Percentiles rank a stretch among this genome's conserved stretches.
phyloP scores from a whole-genome alignment of 1,140 invertebrate species.

The honey bee (Apis mellifera) region DNA sequence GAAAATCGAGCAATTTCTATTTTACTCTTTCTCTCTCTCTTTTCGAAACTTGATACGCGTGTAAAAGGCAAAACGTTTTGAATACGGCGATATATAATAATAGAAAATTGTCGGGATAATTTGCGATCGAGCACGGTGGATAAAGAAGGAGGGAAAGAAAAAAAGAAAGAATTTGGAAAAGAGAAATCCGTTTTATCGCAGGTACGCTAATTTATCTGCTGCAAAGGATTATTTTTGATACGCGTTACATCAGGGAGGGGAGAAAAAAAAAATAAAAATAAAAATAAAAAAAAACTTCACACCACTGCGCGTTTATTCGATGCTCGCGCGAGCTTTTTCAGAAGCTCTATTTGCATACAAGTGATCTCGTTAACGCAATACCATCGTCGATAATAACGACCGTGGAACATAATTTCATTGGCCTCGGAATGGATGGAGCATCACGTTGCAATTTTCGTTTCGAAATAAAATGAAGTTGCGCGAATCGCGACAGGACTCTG shows the following conservation, averaged over 20 bases:
- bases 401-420: slow-evolving; percentile 49
- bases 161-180: not conserved
- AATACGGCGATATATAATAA: not conserved
- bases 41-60: not conserved
- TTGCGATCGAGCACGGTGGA: not conserved
- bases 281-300: not conserved
- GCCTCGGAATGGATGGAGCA: slow-evolving; percentile 20
- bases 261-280: too few relatives aligned
- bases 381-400: slow-evolving; percentile 48
- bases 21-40: too few relatives aligned
- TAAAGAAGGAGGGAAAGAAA: not conserved
- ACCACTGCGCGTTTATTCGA: not conserved
- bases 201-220: not conserved
- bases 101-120: not conserved
- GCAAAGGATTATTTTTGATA: slow-evolving; percentile 14
- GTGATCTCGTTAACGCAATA: slow-evolving; percentile 47
- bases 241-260: not conserved
- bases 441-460: slow-evolving; percentile 41
- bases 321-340: slow-evolving; percentile 10
- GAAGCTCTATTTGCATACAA: slow-evolving; percentile 33
- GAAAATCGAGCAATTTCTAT: not conserved
- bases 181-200: not conserved
- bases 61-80: not conserved
- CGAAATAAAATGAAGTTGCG: slow-evolving; percentile 49
- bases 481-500: slow-evolving; percentile 4